Evolutionary conservation across 2,797 vertebrate species (phyloP).

Genomic region (Spinibarbus caldwelli): DNA sequence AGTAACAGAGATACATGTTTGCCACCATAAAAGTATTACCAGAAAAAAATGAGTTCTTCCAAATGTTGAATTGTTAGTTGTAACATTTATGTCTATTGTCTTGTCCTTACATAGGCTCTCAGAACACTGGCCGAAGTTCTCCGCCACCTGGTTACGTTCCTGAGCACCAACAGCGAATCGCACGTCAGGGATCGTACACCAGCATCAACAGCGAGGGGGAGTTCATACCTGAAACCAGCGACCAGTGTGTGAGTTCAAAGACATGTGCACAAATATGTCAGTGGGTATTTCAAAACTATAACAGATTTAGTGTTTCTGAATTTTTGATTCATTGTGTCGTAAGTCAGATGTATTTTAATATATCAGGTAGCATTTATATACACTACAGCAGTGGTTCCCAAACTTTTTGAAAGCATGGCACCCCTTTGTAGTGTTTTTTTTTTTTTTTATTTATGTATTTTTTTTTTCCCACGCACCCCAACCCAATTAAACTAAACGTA

Average conservation of each 20-base stretch:
- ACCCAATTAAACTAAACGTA: too few relatives aligned
- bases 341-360: neutral
- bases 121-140: slow-evolving; percentile 93
- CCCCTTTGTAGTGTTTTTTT: too few relatives aligned
- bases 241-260: slow-evolving; percentile 68
- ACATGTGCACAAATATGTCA: neutral
- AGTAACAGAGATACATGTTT: neutral
- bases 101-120: slow-evolving; percentile 81
- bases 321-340: neutral
- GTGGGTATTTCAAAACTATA: neutral
- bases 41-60: neutral
- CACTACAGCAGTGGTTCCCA: neutral
- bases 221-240: slow-evolving; percentile 95
- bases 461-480: too few relatives aligned
- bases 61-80: neutral
- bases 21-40: neutral
- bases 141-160: slow-evolving; percentile 97
- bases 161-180: slow-evolving; percentile 93
- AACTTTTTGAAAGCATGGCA: too few relatives aligned
- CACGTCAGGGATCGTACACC: slow-evolving; percentile 96
- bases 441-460: too few relatives aligned
- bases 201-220: slow-evolving; percentile 98
- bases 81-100: neutral
- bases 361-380: neutral
- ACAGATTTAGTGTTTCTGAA: neutral